Evolutionary conservation across 2,888 invertebrate genomes (phyloP), one percentile per base, ranked within the genome.

Genomic region (Leptura quadrifasciata): DNA sequence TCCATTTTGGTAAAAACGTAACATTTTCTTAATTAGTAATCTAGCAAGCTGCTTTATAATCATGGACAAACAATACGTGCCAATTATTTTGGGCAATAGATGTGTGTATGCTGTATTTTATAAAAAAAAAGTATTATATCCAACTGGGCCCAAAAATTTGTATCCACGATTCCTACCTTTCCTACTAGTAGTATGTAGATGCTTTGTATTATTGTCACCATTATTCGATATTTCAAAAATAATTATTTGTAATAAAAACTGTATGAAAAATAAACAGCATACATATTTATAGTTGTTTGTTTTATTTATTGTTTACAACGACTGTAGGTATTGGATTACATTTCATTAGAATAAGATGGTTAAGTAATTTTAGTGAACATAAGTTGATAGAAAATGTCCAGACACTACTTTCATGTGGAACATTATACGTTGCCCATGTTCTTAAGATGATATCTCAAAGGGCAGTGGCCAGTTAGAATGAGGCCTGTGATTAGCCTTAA

Each of bases 201-300:
- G 21, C 57, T 47, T 24, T 65, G 52, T 24, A n/a, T 17, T 5
- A 21, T 21, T 65, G 47, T 31, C 8, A 31, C 27, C 27, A 31
- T 31, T 65, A 65, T n/a, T 65, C n/a, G n/a, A 10, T 52, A 65
- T 15, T 6, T 65, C 65, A n/a, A n/a, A 18, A 31, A 21, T 20
- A 63, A n/a, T 35, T 15, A 27, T 61, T 61, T 63, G 39, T 63
- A 63, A 21, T n/a, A n/a, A 65, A 47, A n/a, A n/a, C 6, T 65
- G 18, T 52, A n/a, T 64, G 39, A 8, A 39, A n/a, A 64, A 64
- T 65, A 65, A 65, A 65, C 65, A 65, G 54, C 65, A 65, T 65
- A 65, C 65, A 54, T 52, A 24, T 65, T 65, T 65, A 47, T 65
- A 65, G 10, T 12, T 15, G 0, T 9, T 15, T 24, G 52, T 65